Conservation (phyloP, 2,888 invertebrate genomes). For the Lithophane socia region DNA sequence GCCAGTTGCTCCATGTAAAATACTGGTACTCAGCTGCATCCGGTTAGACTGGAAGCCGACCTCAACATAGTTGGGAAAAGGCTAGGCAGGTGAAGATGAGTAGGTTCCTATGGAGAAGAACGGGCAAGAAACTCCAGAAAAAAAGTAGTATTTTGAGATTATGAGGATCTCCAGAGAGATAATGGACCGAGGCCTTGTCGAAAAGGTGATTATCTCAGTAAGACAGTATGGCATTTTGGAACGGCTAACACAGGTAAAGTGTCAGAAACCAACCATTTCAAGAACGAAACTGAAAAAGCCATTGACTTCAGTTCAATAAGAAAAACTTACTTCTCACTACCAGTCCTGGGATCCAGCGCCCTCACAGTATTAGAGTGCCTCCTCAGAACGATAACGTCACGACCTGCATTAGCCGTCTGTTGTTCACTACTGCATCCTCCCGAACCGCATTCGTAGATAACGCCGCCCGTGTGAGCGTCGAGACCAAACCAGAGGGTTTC, state of each 20-base stretch:
- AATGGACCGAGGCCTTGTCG: background rate
- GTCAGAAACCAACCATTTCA: background rate
- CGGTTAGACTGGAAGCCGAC: no score
- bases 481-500: constrained; percentile 96
- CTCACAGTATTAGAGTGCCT: constrained; percentile 96
- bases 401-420: constrained; percentile 82
- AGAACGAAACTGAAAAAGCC: background rate
- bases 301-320: background rate
- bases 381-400: constrained; percentile 93
- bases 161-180: background rate
- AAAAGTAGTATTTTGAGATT: background rate
- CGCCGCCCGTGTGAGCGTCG: constrained; percentile 93
- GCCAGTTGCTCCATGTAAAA: no score
- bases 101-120: no score
- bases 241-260: background rate
- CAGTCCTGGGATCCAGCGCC: constrained; percentile 96
- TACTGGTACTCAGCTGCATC: no score
- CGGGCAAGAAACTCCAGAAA: background rate
- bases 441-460: constrained; percentile 94
- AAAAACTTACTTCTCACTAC: constrained; percentile 93
- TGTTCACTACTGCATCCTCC: constrained; percentile 94
- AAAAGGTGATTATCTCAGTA: background rate
- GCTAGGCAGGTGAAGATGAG: no score
- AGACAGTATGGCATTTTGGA: background rate
- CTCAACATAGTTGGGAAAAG: no score